phyloP scores from a whole-genome alignment of 2,888 invertebrate genomes.

The Digitonthophagus gazella region DNA sequence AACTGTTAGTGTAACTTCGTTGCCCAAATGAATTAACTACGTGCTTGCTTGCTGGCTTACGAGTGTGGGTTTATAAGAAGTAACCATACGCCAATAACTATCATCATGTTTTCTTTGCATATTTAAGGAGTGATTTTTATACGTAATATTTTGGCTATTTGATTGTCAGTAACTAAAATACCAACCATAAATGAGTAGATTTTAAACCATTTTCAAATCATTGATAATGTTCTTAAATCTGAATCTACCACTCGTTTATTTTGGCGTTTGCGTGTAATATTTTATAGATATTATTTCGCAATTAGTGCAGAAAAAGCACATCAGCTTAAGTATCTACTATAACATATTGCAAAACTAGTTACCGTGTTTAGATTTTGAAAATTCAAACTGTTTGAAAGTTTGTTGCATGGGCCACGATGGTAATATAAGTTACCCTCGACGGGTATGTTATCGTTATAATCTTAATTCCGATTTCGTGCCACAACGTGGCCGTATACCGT shows the following conservation, averaged over 20 bases:
- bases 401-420: neutral
- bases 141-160: no score
- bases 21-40: neutral
- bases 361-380: neutral
- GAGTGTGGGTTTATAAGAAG: neutral
- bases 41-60: neutral
- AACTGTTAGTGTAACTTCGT: neutral
- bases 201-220: no score
- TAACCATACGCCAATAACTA: no score
- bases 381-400: neutral
- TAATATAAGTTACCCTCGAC: conserved; percentile 10
- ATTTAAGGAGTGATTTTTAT: no score
- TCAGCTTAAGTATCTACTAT: neutral
- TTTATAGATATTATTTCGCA: no score
- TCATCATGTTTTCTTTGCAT: no score
- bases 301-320: no score
- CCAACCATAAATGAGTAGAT: no score
- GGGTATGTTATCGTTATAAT: conserved; percentile 25
- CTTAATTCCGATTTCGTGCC: conserved; percentile 26
- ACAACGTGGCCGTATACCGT: conserved; percentile 13
- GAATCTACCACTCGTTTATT: no score
- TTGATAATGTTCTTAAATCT: no score
- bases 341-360: neutral
- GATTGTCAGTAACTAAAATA: no score
- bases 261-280: no score